A percentile compares a stretch with the other conserved stretches of the same genome.
Evolutionary conservation across 2,888 invertebrate genomes (phyloP).

Genomic region (Himalopsyche anomala): DNA sequence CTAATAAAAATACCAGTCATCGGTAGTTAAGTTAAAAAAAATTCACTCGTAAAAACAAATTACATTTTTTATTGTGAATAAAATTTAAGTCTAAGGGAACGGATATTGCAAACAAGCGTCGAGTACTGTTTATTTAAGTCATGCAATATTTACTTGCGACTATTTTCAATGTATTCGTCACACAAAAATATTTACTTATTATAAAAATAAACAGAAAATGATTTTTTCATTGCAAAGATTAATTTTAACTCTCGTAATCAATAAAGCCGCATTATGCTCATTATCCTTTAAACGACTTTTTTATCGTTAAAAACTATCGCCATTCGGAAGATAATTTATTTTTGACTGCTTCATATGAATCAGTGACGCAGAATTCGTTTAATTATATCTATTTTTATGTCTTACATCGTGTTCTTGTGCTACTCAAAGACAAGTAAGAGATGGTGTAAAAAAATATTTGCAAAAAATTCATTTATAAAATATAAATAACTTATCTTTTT

Average conservation of each 20-base stretch:
- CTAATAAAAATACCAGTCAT: slow-evolving; percentile 51
- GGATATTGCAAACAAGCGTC: neutral
- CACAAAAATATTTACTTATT: no score
- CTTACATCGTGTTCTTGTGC: no score
- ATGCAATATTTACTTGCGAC: no score
- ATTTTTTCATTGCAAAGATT: no score
- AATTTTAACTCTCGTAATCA: neutral
- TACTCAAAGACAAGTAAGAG: no score
- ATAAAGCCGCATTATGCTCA: neutral
- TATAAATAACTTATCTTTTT: no score
- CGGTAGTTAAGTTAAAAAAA: slow-evolving; percentile 23
- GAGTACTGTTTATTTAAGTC: no score
- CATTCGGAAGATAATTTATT: neutral
- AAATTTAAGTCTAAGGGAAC: neutral
- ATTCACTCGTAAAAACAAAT: slow-evolving; percentile 32
- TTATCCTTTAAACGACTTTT: neutral
- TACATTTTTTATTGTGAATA: slow-evolving; percentile 35
- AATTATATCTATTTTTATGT: no score
- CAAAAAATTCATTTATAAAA: no score
- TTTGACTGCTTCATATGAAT: neutral
- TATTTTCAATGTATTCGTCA: no score
- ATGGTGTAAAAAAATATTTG: no score
- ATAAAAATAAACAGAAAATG: no score
- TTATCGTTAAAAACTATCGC: slow-evolving; percentile 27
- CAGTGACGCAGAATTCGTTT: neutral